Conservation (phyloP, 2,888 invertebrate genomes). For the Schizaphis graminum region DNA sequence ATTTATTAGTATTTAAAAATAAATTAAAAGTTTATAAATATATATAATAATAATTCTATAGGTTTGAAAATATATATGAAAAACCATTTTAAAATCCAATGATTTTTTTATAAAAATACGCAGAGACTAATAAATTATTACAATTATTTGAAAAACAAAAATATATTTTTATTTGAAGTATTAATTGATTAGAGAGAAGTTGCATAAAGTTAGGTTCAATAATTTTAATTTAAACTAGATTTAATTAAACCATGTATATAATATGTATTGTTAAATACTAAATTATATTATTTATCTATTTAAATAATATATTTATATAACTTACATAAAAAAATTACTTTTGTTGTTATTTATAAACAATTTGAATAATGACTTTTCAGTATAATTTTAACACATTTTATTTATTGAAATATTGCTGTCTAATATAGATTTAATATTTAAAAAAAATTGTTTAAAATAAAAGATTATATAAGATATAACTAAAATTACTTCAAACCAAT, state of each 20-base stretch:
- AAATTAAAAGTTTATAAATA: not conserved
- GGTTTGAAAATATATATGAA: not conserved
- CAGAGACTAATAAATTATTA: not conserved
- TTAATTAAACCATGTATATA: not conserved
- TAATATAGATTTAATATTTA: no score
- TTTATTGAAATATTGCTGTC: no score
- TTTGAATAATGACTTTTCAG: no score
- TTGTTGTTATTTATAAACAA: no score
- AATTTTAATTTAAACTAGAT: not conserved
- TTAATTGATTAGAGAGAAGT: not conserved
- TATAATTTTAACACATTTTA: no score
- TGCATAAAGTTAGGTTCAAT: not conserved
- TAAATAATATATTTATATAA: not conserved
- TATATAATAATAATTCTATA: not conserved
- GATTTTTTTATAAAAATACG: no score
- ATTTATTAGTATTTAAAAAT: not conserved
- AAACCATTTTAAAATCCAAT: not conserved
- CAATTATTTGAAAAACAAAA: not conserved
- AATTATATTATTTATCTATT: not conserved
- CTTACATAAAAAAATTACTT: no score
- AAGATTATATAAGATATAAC: no score
- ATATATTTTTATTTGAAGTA: not conserved
- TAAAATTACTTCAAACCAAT: no score
- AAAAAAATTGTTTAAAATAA: no score
- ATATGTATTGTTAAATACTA: not conserved